These are phyloP conservation scores for Brachystomella parvula DNA, from an alignment of 1,140 invertebrate species.

Conservation along the genomic window DNA sequence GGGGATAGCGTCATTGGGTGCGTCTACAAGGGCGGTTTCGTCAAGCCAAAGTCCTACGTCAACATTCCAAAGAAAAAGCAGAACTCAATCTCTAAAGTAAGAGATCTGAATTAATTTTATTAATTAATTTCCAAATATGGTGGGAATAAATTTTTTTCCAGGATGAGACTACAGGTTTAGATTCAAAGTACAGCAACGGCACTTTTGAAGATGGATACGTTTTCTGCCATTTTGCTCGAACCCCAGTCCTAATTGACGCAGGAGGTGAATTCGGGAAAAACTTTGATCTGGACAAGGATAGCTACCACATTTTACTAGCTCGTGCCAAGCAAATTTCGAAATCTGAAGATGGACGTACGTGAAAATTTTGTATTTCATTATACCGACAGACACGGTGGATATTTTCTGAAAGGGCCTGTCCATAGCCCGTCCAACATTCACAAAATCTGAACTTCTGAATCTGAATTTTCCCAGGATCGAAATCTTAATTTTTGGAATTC, in stretches of 20 bases:
- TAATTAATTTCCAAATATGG: not conserved
- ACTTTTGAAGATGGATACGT: not conserved
- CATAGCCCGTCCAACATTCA: too few species aligned
- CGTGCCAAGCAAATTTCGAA: not conserved
- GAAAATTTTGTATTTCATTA: not conserved
- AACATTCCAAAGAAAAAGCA: not conserved
- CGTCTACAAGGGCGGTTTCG: not conserved
- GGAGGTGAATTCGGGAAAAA: not conserved
- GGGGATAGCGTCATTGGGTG: not conserved
- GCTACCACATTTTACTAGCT: not conserved
- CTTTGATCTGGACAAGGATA: not conserved
- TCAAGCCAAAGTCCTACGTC: not conserved
- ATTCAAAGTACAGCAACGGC: not conserved
- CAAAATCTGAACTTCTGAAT: not conserved
- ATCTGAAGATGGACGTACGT: not conserved
- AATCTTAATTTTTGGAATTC: not conserved
- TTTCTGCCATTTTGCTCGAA: not conserved
- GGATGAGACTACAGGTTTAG: not conserved
- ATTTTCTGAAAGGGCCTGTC: too few species aligned
- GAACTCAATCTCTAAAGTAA: slow-evolving; percentile 1
- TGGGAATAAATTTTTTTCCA: not conserved
- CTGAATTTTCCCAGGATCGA: not conserved
- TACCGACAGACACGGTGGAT: too few species aligned
- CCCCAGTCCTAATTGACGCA: not conserved
- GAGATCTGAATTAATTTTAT: not conserved